Evolutionary conservation across 2,888 invertebrate genomes (phyloP).

Genomic region (Onchidella celtica): DNA sequence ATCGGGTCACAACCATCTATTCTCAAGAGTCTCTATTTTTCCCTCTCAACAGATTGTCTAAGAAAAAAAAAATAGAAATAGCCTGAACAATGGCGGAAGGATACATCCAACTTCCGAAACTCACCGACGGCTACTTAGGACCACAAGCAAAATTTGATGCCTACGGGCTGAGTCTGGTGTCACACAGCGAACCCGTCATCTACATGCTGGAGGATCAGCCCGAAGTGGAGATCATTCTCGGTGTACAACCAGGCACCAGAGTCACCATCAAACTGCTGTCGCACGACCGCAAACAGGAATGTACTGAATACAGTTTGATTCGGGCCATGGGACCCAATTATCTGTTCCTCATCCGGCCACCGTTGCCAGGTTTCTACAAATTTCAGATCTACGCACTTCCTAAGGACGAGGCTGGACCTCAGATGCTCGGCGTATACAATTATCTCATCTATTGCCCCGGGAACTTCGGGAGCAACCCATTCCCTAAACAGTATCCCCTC

Average conservation of each 20-base stretch:
- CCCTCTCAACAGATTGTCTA: no score
- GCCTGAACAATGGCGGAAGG: conserved; percentile 54
- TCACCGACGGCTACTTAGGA: conserved; percentile 72
- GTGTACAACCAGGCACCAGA: conserved; percentile 58
- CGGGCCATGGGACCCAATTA: conserved; percentile 62
- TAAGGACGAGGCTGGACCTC: conserved; percentile 67
- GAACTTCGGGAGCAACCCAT: conserved; percentile 60
- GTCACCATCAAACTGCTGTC: conserved; percentile 69
- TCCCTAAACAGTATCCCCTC: conserved; percentile 71
- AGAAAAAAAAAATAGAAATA: no score
- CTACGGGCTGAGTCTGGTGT: conserved; percentile 63
- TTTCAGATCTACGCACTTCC: conserved; percentile 73
- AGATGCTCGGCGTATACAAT: conserved; percentile 71
- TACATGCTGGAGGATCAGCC: conserved; percentile 55
- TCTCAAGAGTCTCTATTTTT: no score
- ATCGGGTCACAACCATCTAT: no score
- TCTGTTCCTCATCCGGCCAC: conserved; percentile 66
- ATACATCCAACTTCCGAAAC: conserved; percentile 60
- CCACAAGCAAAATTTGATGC: conserved; percentile 69
- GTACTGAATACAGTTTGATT: conserved; percentile 64
- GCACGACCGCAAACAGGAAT: conserved; percentile 66
- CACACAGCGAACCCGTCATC: conserved; percentile 68
- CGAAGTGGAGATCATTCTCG: conserved; percentile 65
- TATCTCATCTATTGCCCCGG: conserved; percentile 61
- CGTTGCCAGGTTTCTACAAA: conserved; percentile 70